Conservation (phyloP, 2,888 invertebrate species). For the Patella pellucida region DNA sequence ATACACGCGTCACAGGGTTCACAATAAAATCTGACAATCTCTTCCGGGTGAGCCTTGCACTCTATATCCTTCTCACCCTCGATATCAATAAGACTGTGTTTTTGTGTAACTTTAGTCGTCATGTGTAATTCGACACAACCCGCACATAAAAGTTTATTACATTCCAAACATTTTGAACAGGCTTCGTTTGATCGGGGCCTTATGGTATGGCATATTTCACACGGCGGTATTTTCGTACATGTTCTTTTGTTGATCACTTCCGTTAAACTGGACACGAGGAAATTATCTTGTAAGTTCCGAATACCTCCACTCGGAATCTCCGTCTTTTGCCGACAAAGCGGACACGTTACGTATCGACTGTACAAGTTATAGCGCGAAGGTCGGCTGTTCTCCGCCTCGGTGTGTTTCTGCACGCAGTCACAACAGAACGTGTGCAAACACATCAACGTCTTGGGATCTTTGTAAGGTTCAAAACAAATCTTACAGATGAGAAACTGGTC, state of each 20-base stretch:
- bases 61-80: conserved; percentile 69
- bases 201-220: conserved; percentile 62
- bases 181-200: conserved; percentile 57
- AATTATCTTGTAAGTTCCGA: conserved; percentile 67
- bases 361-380: conserved; percentile 59
- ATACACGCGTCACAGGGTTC: conserved; percentile 69
- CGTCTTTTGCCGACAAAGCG: conserved; percentile 67
- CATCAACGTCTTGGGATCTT: conserved; percentile 66
- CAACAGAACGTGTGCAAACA: conserved; percentile 70
- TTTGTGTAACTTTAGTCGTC: conserved; percentile 67
- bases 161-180: conserved; percentile 68
- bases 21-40: conserved; percentile 69
- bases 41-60: conserved; percentile 67
- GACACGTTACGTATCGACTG: conserved; percentile 64
- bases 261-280: conserved; percentile 66
- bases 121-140: conserved; percentile 66
- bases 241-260: conserved; percentile 57
- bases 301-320: conserved; percentile 68
- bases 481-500: conserved; percentile 70
- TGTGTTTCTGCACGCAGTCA: conserved; percentile 67
- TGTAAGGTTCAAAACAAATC: conserved; percentile 67
- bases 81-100: conserved; percentile 68
- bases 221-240: conserved; percentile 53
- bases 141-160: conserved; percentile 66
- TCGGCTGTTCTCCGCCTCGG: conserved; percentile 61